Base-by-base conservation (phyloP, 2,113 vertebrate genomes). In the Malurus melanocephalus region DNA sequence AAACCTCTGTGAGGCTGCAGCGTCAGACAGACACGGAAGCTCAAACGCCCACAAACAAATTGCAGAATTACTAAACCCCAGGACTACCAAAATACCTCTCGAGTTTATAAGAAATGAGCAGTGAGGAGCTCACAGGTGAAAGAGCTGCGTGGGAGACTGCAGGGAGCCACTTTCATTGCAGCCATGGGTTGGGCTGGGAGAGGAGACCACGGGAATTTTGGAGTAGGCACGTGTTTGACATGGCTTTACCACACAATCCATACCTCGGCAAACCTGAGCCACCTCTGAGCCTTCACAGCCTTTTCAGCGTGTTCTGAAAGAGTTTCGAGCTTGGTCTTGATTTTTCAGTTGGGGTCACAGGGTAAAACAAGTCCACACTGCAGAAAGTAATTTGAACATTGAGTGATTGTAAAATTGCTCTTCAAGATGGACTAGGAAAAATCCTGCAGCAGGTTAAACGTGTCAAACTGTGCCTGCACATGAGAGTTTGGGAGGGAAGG, bases 51-150 rank as follows among this genome's bases (percentile, higher is more conserved):
- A 92, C 87, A 55, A 69, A 57, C 60, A 76, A 60, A 79, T 26
- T 68, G 57, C 79, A 68, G 33, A 71, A 61, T 68, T 79, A 83
- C 85, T 68, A 56, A 92, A 60, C 46, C 81, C 61, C 71, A 28
- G 78, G 59, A 84, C 30, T 40, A 72, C 59, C 75, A 85, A 93
- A 93, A 80, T 33, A 83, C 48, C 89, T 92, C 80, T 67, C 9
- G 32, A 81, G 76, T 20, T 64, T 23, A 32, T 49, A 81, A 65
- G 68, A 89, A 85, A 40, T 1, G 38, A 73, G 87, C 4, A 38
- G 76, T 0, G 8, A n/a, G 32, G 72, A 81, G 69, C 83, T 69
- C 57, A 6, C 71, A 84, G 87, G 87, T 92, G 81, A 88, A 88
- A 74, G 77, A 8, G 57, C 13, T 6, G 77, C 14, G 40, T 66